A percentile compares a stretch with the other conserved stretches of the same genome.
Evolutionary conservation across 2,888 invertebrate species (phyloP).

Genomic region (Cephus nigrinus): DNA sequence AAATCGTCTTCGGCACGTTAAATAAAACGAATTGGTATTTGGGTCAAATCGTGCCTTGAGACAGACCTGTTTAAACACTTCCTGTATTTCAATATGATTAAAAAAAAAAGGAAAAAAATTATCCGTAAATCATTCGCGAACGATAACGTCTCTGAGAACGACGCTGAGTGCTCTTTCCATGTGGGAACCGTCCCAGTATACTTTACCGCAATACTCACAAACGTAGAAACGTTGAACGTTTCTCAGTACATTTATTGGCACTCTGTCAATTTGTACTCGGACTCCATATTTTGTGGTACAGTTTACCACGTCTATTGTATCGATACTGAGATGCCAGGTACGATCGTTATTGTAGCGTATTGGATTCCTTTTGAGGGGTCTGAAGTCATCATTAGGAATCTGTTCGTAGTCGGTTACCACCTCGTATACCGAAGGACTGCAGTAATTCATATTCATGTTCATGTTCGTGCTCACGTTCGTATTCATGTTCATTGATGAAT

Average conservation of each 20-base stretch:
- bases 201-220: slow-evolving; percentile 80
- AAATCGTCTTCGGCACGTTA: background rate
- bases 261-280: slow-evolving; percentile 69
- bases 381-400: slow-evolving; percentile 11
- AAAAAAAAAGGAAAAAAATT: background rate
- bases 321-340: slow-evolving; percentile 55
- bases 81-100: background rate
- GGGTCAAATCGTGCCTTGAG: background rate
- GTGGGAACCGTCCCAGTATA: slow-evolving; percentile 77
- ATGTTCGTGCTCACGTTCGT: background rate
- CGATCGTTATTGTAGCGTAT: slow-evolving; percentile 30
- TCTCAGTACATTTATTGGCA: slow-evolving; percentile 65
- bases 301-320: slow-evolving; percentile 59
- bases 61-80: background rate
- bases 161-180: slow-evolving; percentile 37
- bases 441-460: slow-evolving; percentile 3
- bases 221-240: slow-evolving; percentile 72
- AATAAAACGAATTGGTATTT: background rate
- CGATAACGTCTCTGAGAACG: slow-evolving; percentile 38
- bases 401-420: background rate
- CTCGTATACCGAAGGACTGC: slow-evolving; percentile 2
- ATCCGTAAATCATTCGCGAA: slow-evolving; percentile 15
- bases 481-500: background rate
- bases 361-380: slow-evolving; percentile 1
- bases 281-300: slow-evolving; percentile 71